Evolutionary conservation across 1,140 invertebrate genomes (phyloP), one percentile per base, ranked within the genome.

Genomic region (Hestina assimilis): DNA sequence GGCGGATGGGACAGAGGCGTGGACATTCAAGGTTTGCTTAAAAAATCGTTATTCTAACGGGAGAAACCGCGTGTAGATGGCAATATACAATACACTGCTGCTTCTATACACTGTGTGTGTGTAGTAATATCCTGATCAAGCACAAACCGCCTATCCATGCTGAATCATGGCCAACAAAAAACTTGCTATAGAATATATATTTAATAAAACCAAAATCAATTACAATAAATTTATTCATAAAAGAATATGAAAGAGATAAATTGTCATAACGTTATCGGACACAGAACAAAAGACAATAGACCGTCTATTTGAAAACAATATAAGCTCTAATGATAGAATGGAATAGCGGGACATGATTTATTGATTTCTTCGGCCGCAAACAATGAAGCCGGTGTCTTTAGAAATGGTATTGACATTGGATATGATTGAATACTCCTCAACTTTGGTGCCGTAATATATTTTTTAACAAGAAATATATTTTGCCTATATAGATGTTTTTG

Each of bases 301-400:
- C 5, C 23, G 5, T 52, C 29, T 54, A 63, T 63, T 63, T 58
- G 55, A 63, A 58, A 59, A 63, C 61, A 63, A 63, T 63, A 50
- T 58, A 43, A 45, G 24, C 38, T 42, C 23, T 58, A 59, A 59
- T 59, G 62, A 55, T 57, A 57, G 38, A 62, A 55, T 31, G 48
- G 35, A 20, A 46, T 57, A 47, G 33, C 58, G 26, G 51, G 46
- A 29, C 54, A 72, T 70, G 70, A 77, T 72, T 69, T 72, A 77
- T 74, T 60, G 69, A 65, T 65, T 66, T 69, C 58, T 72, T 60
- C 24, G 28, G 51, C 33, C 59, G 59, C 58, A 65, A 64, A 72
- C 69, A 69, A 72, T 69, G 58, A 59, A 62, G 59, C 24, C 54
- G 58, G 48, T 71, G 59, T 64, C 63, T 65, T 54, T 47, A 41